phyloP scores from a whole-genome alignment of 1,140 invertebrate species.

The Spodoptera frugiperda region DNA sequence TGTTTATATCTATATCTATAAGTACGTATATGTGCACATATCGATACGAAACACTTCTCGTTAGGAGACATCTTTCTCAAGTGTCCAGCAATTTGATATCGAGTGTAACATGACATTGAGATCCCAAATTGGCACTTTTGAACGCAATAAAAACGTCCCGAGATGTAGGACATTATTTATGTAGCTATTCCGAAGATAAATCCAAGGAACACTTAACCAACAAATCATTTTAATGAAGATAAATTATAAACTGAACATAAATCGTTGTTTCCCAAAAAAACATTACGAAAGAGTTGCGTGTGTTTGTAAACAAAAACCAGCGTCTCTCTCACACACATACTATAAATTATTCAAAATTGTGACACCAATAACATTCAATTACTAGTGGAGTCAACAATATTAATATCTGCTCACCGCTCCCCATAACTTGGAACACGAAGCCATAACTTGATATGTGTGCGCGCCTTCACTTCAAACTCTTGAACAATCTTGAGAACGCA shows the following conservation, averaged over 20 bases:
- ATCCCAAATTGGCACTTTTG: slow-evolving; percentile 59
- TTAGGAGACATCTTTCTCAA: slow-evolving; percentile 36
- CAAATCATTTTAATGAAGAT: slow-evolving; percentile 12
- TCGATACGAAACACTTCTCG: slow-evolving; percentile 20
- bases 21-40: slow-evolving; percentile 6
- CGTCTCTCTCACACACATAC: neutral
- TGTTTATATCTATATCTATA: neutral
- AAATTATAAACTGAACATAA: neutral
- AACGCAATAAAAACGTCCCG: slow-evolving; percentile 53
- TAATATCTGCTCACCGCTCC: slow-evolving; percentile 51
- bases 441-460: slow-evolving; percentile 51
- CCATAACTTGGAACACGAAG: slow-evolving; percentile 45
- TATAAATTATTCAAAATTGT: slow-evolving; percentile 23
- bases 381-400: slow-evolving; percentile 52
- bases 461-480: slow-evolving; percentile 55
- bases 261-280: neutral
- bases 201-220: slow-evolving; percentile 2
- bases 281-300: neutral
- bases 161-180: slow-evolving; percentile 42
- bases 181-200: slow-evolving; percentile 4
- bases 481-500: slow-evolving; percentile 56
- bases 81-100: slow-evolving; percentile 44
- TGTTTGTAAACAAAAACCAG: slow-evolving; percentile 22
- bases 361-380: slow-evolving; percentile 44
- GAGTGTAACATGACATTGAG: slow-evolving; percentile 54